A percentile compares a stretch with the other conserved stretches of the same genome.
Conservation (phyloP, 2,888 invertebrate genomes). For the Hypena proboscidalis region DNA sequence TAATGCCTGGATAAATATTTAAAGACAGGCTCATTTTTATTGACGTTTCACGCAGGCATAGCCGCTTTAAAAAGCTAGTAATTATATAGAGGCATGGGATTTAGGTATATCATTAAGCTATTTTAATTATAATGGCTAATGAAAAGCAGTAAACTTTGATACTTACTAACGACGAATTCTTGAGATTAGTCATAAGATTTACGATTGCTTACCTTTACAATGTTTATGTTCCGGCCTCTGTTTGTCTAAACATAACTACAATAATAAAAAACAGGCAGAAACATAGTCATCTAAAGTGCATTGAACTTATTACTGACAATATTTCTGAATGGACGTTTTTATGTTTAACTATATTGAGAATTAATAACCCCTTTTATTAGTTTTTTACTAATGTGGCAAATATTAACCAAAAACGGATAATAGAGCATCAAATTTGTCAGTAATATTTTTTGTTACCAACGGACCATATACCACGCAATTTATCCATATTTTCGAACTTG, state of each 20-base stretch:
- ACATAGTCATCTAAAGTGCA: slow-evolving; percentile 5
- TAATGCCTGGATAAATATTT: too few species aligned
- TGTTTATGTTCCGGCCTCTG: slow-evolving; percentile 13
- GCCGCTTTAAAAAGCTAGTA: too few species aligned
- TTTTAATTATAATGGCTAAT: slow-evolving; percentile 1
- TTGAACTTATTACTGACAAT: slow-evolving; percentile 5
- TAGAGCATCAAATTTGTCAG: too few species aligned
- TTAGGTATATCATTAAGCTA: too few species aligned
- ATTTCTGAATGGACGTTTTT: neutral
- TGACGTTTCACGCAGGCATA: too few species aligned
- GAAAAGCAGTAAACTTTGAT: slow-evolving; percentile 2
- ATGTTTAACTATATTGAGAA: neutral
- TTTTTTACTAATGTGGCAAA: too few species aligned
- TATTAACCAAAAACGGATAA: neutral
- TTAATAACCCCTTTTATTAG: neutral
- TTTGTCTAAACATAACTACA: slow-evolving; percentile 1
- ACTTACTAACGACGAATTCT: slow-evolving; percentile 8
- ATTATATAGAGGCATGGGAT: too few species aligned
- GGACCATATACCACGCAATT: too few species aligned
- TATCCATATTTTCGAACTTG: too few species aligned
- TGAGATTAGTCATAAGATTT: slow-evolving; percentile 10
- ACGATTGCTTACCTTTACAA: slow-evolving; percentile 14
- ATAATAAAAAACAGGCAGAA: slow-evolving; percentile 11
- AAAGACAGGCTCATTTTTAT: too few species aligned
- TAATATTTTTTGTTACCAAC: too few species aligned